Base-by-base conservation (phyloP, 2,113 vertebrate species). In the Polypterus senegalus region DNA sequence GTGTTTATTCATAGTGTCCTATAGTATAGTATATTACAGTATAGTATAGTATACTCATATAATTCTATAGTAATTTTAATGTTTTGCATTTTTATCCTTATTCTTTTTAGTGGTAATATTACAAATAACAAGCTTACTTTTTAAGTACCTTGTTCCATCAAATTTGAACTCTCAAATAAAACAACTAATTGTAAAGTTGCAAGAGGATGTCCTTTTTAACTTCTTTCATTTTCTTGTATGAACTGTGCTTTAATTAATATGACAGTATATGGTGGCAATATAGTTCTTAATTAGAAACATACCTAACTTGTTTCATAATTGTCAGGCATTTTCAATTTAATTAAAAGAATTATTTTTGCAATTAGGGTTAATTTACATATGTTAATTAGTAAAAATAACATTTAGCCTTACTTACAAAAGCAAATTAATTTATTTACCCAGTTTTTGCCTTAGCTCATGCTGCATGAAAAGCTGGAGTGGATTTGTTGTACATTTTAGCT, bases 211-310 rank as follows among this genome's bases (percentile, higher is more conserved):
- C 54, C 47, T 54, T 49, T 57, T 61, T 48, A 46, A 6, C 61
- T 47, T n/a, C 10, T 57, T 62, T 60, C 51, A 53, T 27, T 67
- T 59, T 63, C 47, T 60, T 54, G 43, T n/a, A 57, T 11, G 60
- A 72, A 67, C 63, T 47, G n/a, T 72, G 71, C 66, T 69, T 62
- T 73, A 71, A 81, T 79, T 74, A 77, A 71, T 73, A 71, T 70
- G 75, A 69, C 73, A 79, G 77, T 74, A 74, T 67, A 64, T 62
- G 59, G 46, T 61, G 58, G 61, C 60, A 73, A 72, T 76, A 76
- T 71, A 75, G 66, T 66, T 61, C 58, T 70, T 77, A 76, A 80
- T 83, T 79, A 78, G 72, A 71, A 72, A 69, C 69, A 67, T 65
- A 68, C 68, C 57, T 53, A 67, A 77, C 70, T 75, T 67, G 43